A percentile compares a stretch with the other conserved stretches of the same genome.
These are phyloP conservation scores for Drosophila fulvimacula DNA, from an alignment of 2,888 invertebrate species.

Conservation along the genomic window DNA sequence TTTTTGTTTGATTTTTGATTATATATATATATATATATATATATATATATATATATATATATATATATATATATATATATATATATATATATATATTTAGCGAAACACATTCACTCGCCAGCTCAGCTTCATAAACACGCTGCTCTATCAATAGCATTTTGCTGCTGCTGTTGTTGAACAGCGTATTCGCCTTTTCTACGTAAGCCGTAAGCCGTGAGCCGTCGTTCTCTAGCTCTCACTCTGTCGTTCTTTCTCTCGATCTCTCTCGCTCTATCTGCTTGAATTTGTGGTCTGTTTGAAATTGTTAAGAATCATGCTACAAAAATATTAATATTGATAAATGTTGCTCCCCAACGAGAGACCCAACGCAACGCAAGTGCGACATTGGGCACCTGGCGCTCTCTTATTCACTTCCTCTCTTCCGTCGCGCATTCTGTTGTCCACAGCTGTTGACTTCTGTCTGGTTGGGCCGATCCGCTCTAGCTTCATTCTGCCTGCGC, in stretches of 20 bases:
- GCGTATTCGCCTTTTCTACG: constrained; percentile 1
- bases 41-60: constrained; percentile 14
- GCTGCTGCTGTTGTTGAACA: not conserved
- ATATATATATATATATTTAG: constrained; percentile 22
- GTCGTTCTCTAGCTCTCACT: constrained; percentile 5
- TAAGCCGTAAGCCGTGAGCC: not conserved
- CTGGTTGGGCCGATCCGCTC: constrained; percentile 7
- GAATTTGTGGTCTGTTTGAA: constrained; percentile 7
- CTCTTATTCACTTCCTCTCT: constrained; percentile 3
- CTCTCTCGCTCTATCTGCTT: constrained; percentile 29
- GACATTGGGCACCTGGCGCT: not conserved
- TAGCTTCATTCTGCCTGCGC: constrained; percentile 4
- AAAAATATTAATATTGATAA: constrained; percentile 67
- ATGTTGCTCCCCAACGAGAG: constrained; percentile 24
- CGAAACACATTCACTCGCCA: constrained; percentile 8
- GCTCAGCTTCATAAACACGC: not conserved
- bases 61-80: not conserved
- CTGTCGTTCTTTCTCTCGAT: not conserved
- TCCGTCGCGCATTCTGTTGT: constrained; percentile 4
- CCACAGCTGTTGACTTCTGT: constrained; percentile 5
- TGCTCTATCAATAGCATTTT: not conserved
- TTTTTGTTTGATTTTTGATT: not conserved
- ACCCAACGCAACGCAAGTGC: not conserved
- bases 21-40: not conserved
- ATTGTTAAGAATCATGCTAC: constrained; percentile 65